phyloP scores from a whole-genome alignment of 2,888 invertebrate species.

The Tachina lurida region DNA sequence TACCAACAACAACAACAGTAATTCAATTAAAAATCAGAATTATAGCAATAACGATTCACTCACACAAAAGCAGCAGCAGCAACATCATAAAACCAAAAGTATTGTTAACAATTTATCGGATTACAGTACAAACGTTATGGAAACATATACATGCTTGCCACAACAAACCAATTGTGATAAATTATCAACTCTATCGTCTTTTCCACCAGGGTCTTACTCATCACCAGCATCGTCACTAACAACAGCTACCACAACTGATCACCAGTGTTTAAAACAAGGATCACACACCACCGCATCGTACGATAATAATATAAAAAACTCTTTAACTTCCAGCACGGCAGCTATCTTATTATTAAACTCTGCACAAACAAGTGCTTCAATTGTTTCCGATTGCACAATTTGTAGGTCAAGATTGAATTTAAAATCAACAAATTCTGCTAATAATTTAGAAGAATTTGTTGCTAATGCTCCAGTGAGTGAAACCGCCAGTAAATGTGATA shows the following conservation, averaged over 20 bases:
- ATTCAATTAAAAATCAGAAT: slow-evolving; percentile 51
- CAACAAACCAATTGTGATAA: slow-evolving; percentile 46
- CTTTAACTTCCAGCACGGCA: slow-evolving; percentile 1
- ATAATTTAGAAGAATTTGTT: slow-evolving; percentile 49
- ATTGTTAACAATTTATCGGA: slow-evolving; percentile 16
- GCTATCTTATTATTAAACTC: not conserved
- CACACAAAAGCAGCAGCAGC: slow-evolving; percentile 40
- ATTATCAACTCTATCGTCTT: slow-evolving; percentile 26
- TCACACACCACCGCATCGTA: slow-evolving; percentile 8
- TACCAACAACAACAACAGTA: slow-evolving; percentile 58
- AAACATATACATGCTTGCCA: slow-evolving; percentile 44
- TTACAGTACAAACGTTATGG: slow-evolving; percentile 10
- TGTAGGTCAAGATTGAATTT: slow-evolving; percentile 58
- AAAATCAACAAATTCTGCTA: slow-evolving; percentile 32
- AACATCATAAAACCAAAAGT: slow-evolving; percentile 33
- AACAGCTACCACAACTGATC: slow-evolving; percentile 16
- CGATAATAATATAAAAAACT: slow-evolving; percentile 14
- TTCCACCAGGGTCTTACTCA: slow-evolving; percentile 17
- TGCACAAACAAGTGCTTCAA: not conserved
- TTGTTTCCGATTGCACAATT: slow-evolving; percentile 24
- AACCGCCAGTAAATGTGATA: slow-evolving; percentile 16
- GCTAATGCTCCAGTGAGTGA: slow-evolving; percentile 37
- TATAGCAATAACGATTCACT: slow-evolving; percentile 34
- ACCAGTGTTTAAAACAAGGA: slow-evolving; percentile 3
- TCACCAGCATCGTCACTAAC: slow-evolving; percentile 2